Conservation (phyloP, 2,797 vertebrate genomes). For the Crotalus adamanteus region DNA sequence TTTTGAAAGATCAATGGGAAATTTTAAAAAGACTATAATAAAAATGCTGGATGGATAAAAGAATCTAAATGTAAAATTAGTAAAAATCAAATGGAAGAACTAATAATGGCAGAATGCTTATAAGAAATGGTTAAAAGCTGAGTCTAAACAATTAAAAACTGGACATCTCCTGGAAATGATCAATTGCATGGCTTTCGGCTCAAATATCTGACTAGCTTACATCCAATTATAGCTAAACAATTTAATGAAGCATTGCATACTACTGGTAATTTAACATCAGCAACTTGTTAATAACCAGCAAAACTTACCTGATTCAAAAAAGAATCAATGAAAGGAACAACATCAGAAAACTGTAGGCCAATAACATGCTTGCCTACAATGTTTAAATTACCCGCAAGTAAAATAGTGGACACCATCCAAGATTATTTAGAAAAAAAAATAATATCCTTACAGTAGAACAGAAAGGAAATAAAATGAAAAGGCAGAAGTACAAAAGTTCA, state of each 20-base stretch:
- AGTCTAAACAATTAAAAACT: neutral
- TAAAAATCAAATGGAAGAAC: neutral
- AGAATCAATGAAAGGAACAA: neutral
- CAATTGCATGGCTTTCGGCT: neutral
- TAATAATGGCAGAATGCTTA: neutral
- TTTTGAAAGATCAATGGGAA: neutral
- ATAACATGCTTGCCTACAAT: neutral
- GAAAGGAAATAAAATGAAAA: neutral
- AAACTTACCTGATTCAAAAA: neutral
- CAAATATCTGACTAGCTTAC: neutral
- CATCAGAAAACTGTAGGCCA: neutral
- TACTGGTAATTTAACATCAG: neutral
- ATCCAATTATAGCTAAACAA: neutral
- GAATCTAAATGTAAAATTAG: neutral
- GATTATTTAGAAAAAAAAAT: neutral
- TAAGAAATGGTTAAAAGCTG: neutral
- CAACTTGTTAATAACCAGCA: neutral
- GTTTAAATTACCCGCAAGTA: neutral
- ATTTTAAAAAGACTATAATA: neutral
- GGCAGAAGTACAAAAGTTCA: neutral
- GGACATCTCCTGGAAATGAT: neutral
- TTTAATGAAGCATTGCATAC: neutral
- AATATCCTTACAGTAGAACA: neutral
- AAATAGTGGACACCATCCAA: neutral
- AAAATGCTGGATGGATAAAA: neutral